These are phyloP conservation scores for Amblyteles armatorius DNA, from an alignment of 2,888 invertebrate genomes.

Conservation along the genomic window DNA sequence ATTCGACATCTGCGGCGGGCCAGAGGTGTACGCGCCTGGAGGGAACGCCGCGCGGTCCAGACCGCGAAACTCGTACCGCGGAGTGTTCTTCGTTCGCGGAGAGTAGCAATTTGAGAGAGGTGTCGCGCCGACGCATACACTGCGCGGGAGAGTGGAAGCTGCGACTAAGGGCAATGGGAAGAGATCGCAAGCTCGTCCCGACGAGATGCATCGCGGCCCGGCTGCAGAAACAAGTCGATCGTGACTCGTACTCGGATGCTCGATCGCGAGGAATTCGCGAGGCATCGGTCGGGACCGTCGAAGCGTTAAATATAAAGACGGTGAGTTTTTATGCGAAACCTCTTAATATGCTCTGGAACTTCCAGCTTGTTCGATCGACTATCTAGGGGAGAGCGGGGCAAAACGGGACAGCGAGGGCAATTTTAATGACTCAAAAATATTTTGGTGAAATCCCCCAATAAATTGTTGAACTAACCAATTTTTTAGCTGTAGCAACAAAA, in stretches of 20 bases:
- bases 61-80: constrained; percentile 54
- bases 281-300: background rate
- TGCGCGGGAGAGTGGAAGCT: background rate
- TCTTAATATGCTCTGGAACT: background rate
- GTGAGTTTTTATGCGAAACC: background rate
- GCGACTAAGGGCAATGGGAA: constrained; percentile 9
- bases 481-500: too few relatives aligned
- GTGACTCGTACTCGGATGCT: constrained; percentile 42
- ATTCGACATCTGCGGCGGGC: constrained; percentile 39
- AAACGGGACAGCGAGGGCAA: too few relatives aligned
- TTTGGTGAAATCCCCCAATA: too few relatives aligned
- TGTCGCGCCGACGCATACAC: constrained; percentile 26
- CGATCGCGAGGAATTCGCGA: constrained; percentile 19
- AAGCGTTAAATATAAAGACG: background rate
- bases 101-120: constrained; percentile 40
- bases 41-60: constrained; percentile 23
- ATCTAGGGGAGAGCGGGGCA: too few relatives aligned
- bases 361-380: too few relatives aligned
- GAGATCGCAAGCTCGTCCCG: background rate
- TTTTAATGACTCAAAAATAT: too few relatives aligned
- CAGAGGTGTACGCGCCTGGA: constrained; percentile 18
- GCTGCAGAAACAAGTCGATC: constrained; percentile 39
- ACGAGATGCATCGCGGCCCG: constrained; percentile 30
- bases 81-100: constrained; percentile 24
- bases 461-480: too few relatives aligned